Conservation (phyloP, 2,888 invertebrate species). For the Andrena haemorrhoa region DNA sequence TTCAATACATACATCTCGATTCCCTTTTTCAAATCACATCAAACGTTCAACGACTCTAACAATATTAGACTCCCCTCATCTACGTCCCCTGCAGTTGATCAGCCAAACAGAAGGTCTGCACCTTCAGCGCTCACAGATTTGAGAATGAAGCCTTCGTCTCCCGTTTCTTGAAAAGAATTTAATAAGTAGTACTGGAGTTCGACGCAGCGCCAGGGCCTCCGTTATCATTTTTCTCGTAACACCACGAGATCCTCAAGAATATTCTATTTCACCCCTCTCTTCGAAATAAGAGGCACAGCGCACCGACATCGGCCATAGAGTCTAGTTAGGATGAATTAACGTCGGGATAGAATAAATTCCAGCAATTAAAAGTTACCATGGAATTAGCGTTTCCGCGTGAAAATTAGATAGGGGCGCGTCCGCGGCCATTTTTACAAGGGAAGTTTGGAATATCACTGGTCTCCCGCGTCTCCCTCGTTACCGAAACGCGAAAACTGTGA, state of each 20-base stretch:
- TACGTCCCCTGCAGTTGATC: neutral
- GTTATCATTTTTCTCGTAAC: slow-evolving; percentile 19
- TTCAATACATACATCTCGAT: slow-evolving; percentile 1
- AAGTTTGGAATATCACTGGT: neutral
- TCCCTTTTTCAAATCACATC: neutral
- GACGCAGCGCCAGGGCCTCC: neutral
- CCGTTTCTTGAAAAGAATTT: neutral
- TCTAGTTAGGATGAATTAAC: slow-evolving; percentile 14
- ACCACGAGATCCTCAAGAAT: neutral
- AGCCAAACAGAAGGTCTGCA: neutral
- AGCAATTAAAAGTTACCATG: slow-evolving; percentile 12
- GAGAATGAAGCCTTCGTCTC: neutral
- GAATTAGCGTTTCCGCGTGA: neutral
- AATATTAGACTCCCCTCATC: slow-evolving; percentile 11
- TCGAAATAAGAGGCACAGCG: neutral
- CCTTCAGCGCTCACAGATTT: neutral
- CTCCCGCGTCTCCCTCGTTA: slow-evolving; percentile 6
- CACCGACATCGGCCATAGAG: neutral
- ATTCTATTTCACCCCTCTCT: neutral
- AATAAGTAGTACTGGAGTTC: slow-evolving; percentile 14
- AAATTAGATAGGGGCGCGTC: neutral
- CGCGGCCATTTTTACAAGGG: neutral
- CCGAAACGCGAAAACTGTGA: slow-evolving; percentile 12
- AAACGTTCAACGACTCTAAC: neutral
- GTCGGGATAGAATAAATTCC: slow-evolving; percentile 13